Evolutionary conservation across 1,140 invertebrate genomes (phyloP).

Genomic region (Listronotus oregonensis): DNA sequence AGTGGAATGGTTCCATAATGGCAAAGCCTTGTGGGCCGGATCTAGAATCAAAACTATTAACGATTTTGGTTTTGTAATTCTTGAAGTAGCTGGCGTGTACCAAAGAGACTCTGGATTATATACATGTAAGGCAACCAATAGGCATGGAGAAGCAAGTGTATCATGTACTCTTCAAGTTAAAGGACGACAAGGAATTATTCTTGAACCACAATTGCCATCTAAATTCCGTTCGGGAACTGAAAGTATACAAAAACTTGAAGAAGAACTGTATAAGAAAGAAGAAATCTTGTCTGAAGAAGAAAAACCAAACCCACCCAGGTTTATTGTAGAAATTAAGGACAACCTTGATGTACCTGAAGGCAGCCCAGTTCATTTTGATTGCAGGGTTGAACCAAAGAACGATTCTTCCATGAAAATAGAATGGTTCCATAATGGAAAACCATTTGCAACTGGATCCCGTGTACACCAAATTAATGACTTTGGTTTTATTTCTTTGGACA

Average conservation of each 20-base stretch:
- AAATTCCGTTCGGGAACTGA: conserved; percentile 86
- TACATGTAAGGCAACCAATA: conserved; percentile 89
- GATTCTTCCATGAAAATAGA: conserved; percentile 89
- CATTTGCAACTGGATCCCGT: conserved; percentile 85
- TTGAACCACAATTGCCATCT: conserved; percentile 87
- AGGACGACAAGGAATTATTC: conserved; percentile 83
- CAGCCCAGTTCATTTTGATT: conserved; percentile 88
- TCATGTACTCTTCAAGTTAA: conserved; percentile 84
- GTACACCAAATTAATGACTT: conserved; percentile 92
- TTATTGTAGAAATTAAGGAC: conserved; percentile 83
- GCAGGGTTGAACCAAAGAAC: conserved; percentile 83
- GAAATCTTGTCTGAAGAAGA: conserved; percentile 81
- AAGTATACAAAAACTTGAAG: conserved; percentile 88
- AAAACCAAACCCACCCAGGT: conserved; percentile 81
- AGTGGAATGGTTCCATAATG: conserved; percentile 97
- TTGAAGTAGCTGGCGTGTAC: conserved; percentile 88
- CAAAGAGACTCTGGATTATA: conserved; percentile 87
- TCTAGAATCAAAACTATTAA: conserved; percentile 90
- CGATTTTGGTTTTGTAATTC: conserved; percentile 92
- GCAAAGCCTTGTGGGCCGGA: conserved; percentile 84
- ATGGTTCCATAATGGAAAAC: conserved; percentile 91
- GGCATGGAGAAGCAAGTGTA: conserved; percentile 86
- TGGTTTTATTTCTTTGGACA: conserved; percentile 87
- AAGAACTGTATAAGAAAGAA: conserved; percentile 84
- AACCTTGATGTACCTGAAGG: conserved; percentile 84